Evolutionary conservation across 2,797 vertebrate genomes (phyloP).

Genomic region (Nyctibius grandis): DNA sequence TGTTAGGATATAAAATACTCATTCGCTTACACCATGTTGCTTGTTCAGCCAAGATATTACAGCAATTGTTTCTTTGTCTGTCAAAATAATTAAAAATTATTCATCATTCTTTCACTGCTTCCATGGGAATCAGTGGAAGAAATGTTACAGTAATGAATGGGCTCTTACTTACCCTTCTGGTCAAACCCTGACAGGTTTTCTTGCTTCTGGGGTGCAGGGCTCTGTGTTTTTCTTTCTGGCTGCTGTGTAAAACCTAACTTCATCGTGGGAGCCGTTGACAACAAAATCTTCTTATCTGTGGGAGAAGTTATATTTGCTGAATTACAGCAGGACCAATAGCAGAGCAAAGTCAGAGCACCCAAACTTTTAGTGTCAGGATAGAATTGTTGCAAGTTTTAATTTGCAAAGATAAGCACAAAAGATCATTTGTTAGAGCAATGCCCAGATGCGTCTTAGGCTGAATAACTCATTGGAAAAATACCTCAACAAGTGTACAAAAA

Average conservation of each 20-base stretch:
- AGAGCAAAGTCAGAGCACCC: neutral
- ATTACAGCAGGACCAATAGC: neutral
- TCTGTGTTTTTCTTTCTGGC: neutral
- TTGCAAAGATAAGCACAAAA: neutral
- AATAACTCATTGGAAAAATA: neutral
- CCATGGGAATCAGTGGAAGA: neutral
- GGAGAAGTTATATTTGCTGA: neutral
- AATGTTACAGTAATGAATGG: neutral
- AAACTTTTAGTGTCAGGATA: neutral
- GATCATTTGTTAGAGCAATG: neutral
- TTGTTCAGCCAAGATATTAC: neutral
- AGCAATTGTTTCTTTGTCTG: neutral
- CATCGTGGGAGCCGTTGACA: fast-evolving
- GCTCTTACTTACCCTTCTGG: neutral
- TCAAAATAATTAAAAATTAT: neutral
- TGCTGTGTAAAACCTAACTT: neutral
- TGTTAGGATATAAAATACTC: neutral
- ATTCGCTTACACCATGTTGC: neutral
- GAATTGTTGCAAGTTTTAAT: neutral
- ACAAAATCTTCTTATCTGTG: neutral
- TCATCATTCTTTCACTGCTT: neutral
- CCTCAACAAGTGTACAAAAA: neutral
- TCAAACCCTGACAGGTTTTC: neutral
- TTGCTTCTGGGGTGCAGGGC: neutral
- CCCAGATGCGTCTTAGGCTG: neutral